Base-by-base conservation (phyloP, 2,888 invertebrate genomes). In the Eilema caniola region DNA sequence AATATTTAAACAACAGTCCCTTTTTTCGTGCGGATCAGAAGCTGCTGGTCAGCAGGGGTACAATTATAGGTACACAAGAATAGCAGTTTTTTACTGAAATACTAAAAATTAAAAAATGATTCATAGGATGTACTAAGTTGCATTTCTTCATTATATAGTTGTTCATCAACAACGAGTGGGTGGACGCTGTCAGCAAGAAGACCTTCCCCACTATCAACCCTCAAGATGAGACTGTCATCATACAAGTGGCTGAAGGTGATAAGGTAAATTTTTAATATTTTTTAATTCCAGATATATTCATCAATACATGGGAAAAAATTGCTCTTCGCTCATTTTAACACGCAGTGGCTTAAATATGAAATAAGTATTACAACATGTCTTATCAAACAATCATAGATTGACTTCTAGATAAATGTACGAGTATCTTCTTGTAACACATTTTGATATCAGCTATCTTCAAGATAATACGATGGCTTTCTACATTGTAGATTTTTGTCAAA, bases 161-260 rank as follows among this genome's bases (percentile, higher is more conserved):
- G 76, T 98, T 98, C 90, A 98, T 98, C 90, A 97, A 98, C 95
- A 98, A 98, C 90, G 97, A 97, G 87, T 98, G 97, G 91, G 97
- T 97, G 71, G 97, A 98, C 87, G 96, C 99, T 0, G 96, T 96
- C 31, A 98, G 97, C 87, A 98, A 98, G 68, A 98, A 98, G 90
- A 98, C 97, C 3, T 99, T 99, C 92, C 94, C 97, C 28, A 98
- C 98, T 7, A 89, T 98, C 82, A 99, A 99, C 91, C 99, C 99
- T 65, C 95, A 97, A 28, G 98, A 97, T 83, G 98, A 97, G 75
- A 93, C 96, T 83, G 96, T 97, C 81, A 98, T 99, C 82, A 91
- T 94, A 16, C 96, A 98, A 84, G 96, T 99, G 63, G 96, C 98
- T 67, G 98, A 98, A 94, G 99, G 97, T 71, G 98, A 98, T 89